Evolutionary conservation across 2,888 invertebrate genomes (phyloP).

Genomic region (Conus canariensis): DNA sequence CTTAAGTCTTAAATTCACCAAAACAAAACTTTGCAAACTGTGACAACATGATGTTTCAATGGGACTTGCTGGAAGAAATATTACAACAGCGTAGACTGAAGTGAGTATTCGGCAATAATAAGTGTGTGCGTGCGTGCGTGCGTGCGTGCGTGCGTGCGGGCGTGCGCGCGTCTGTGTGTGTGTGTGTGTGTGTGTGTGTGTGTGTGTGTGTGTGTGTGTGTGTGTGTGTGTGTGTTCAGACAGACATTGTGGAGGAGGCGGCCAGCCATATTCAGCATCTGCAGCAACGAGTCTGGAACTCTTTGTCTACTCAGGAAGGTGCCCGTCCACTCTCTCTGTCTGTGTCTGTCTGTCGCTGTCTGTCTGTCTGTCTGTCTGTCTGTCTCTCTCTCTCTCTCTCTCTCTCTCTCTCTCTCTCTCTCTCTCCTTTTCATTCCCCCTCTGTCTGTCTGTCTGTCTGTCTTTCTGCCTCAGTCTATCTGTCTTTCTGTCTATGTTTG

Average conservation of each 20-base stretch:
- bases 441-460: background rate
- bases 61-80: too few species aligned
- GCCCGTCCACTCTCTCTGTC: background rate
- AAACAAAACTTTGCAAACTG: too few species aligned
- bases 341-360: background rate
- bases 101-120: too few species aligned
- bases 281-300: background rate
- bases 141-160: too few species aligned
- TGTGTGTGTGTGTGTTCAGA: background rate
- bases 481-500: too few species aligned
- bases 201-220: too few species aligned
- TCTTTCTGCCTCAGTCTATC: background rate
- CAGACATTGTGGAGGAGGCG: background rate
- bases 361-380: background rate
- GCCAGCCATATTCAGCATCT: background rate
- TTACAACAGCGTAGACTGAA: too few species aligned
- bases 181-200: too few species aligned
- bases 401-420: background rate
- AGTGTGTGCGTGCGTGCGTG: too few species aligned
- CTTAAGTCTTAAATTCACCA: too few species aligned
- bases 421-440: background rate
- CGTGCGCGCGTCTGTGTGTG: too few species aligned
- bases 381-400: background rate
- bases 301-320: background rate
- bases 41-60: too few species aligned